Evolutionary conservation across 2,113 vertebrate species (phyloP).

Genomic region (Regulus satrapa): DNA sequence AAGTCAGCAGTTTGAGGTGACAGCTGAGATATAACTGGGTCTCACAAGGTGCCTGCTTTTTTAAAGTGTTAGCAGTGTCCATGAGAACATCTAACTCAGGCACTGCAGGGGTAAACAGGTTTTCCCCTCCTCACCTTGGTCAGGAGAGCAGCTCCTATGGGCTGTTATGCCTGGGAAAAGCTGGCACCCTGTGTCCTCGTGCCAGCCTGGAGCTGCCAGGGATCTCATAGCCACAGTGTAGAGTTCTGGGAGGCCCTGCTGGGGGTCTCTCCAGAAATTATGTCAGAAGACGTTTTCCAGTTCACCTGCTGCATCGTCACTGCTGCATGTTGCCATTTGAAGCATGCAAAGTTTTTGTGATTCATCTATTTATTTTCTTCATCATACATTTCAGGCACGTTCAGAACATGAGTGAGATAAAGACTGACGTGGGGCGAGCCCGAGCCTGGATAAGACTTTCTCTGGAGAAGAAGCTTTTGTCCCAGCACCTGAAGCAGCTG

Average conservation of each 20-base stretch:
- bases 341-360: background rate
- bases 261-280: background rate
- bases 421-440: conserved; percentile 91
- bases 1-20: background rate
- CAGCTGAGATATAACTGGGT: background rate
- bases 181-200: fast-evolving
- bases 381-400: conserved; percentile 77
- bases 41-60: background rate
- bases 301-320: background rate
- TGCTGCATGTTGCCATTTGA: background rate
- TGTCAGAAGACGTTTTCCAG: background rate
- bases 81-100: background rate
- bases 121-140: background rate
- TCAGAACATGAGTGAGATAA: conserved; percentile 92
- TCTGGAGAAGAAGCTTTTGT: conserved; percentile 94
- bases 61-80: background rate
- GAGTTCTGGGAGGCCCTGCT: background rate
- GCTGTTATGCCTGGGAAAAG: fast-evolving
- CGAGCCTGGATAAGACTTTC: conserved; percentile 94
- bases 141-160: background rate
- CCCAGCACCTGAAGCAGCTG: conserved; percentile 94
- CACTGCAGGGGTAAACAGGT: background rate
- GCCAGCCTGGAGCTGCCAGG: background rate
- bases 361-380: background rate
- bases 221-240: background rate